Base-by-base conservation (phyloP, 2,797 vertebrate genomes). In the Odontamblyopus lacepedii region DNA sequence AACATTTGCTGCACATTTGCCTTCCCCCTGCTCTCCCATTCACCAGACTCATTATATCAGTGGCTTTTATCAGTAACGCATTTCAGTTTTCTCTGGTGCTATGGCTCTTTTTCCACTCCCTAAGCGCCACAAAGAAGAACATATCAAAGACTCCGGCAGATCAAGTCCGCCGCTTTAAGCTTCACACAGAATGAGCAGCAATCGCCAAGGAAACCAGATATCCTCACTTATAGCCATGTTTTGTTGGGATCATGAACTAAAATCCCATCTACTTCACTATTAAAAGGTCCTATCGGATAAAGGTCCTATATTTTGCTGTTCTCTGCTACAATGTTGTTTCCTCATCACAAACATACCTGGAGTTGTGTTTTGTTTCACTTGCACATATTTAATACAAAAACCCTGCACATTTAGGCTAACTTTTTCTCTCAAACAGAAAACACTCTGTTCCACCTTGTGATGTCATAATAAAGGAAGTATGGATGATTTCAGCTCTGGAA, bases 11-110 rank as follows among this genome's bases (percentile, higher is more conserved):
- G 2, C 73, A 83, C 74, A 81, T 83, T 78, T 84, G 67, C 67
- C 50, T 73, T 55, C 44, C 69, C 74, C 77, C 75, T 64, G 60
- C 64, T 71, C 74, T 73, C 44, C 73, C 81, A 75, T 78, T 73
- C 71, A 78, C 66, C 80, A 80, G 71, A 29, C n/a, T 85, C 78
- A 85, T 89, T 85, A 86, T 71, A 11, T 9, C 71, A 29, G 38
- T 15, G 61, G 44, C 77, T 85, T 84, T 82, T 74, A 86, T 82
- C 78, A 85, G 73, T 72, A 73, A 59, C 4, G 9, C 50, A 56
- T 69, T 74, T 75, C 63, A 83, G 70, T 85, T 80, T 71, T 83
- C 73, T 44, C 71, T 30, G 32, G 65, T 78, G 57, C 73, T 50
- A 18, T 66, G 26, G 4, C 41, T 66, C 63, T 11, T 29, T 51